A percentile compares a stretch with the other conserved stretches of the same genome.
Evolutionary conservation across 2,888 invertebrate genomes (phyloP).

Genomic region (Oithona nana): DNA sequence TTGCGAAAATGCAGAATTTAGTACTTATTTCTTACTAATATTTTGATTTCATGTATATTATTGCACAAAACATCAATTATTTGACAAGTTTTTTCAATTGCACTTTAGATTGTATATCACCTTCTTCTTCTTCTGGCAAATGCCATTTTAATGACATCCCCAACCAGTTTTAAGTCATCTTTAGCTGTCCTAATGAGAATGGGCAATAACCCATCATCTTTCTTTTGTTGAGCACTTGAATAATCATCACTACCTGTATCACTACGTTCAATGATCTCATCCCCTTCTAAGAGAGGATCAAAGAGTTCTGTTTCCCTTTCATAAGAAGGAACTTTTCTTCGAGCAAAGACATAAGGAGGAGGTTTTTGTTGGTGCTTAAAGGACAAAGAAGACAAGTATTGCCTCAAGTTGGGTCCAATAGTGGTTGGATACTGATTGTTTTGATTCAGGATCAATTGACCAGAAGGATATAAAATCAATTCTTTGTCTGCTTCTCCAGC

Average conservation of each 20-base stretch:
- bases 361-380: neutral
- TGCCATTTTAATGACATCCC: constrained; percentile 1
- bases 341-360: neutral
- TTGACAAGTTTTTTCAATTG: too few species aligned
- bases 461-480: neutral
- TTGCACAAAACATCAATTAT: too few species aligned
- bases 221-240: neutral
- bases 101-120: too few species aligned
- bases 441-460: neutral
- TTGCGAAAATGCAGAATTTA: too few species aligned
- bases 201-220: neutral
- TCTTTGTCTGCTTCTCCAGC: neutral
- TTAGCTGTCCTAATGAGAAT: neutral
- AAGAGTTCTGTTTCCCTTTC: neutral
- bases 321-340: neutral
- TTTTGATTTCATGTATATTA: too few species aligned
- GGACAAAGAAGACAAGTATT: neutral
- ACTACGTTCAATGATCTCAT: neutral
- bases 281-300: neutral
- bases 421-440: neutral
- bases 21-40: too few species aligned
- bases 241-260: neutral
- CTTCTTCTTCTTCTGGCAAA: neutral
- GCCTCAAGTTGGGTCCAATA: neutral
- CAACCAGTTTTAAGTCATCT: neutral